These are phyloP conservation scores for Periophthalmodon schlosseri DNA, from an alignment of 2,113 vertebrate genomes.

Conservation along the genomic window DNA sequence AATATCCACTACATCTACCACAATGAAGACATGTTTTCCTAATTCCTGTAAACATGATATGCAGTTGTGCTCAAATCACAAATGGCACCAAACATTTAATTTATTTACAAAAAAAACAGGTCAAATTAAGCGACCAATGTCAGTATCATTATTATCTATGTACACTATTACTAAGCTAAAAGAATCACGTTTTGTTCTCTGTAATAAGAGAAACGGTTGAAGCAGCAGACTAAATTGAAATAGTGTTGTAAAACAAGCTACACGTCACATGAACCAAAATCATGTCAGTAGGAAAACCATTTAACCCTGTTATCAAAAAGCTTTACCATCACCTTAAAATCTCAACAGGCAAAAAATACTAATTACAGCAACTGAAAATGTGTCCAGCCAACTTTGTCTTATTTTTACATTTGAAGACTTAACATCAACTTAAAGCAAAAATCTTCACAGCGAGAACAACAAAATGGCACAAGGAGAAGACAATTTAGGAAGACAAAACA, in stretches of 20 bases:
- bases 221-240: conserved; percentile 23
- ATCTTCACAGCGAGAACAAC: conserved; percentile 23
- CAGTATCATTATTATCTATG: background rate
- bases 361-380: conserved; percentile 4
- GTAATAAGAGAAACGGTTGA: conserved; percentile 11
- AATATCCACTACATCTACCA: conserved; percentile 38
- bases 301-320: conserved; percentile 54
- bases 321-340: conserved; percentile 50
- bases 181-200: background rate
- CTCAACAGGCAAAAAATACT: conserved; percentile 54
- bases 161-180: background rate
- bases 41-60: conserved; percentile 43
- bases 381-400: conserved; percentile 8
- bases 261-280: conserved; percentile 16
- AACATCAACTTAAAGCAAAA: background rate
- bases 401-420: conserved; percentile 11
- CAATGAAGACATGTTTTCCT: conserved; percentile 16
- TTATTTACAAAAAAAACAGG: conserved; percentile 23
- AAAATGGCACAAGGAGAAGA: conserved; percentile 53
- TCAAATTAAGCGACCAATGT: conserved; percentile 6
- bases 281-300: conserved; percentile 24
- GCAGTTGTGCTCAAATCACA: conserved; percentile 12
- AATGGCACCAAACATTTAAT: conserved; percentile 38
- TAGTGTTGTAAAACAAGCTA: conserved; percentile 9
- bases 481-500: background rate